Evolutionary conservation across 1,140 invertebrate species (phyloP).

Genomic region (Caenorhabditis remanei): DNA sequence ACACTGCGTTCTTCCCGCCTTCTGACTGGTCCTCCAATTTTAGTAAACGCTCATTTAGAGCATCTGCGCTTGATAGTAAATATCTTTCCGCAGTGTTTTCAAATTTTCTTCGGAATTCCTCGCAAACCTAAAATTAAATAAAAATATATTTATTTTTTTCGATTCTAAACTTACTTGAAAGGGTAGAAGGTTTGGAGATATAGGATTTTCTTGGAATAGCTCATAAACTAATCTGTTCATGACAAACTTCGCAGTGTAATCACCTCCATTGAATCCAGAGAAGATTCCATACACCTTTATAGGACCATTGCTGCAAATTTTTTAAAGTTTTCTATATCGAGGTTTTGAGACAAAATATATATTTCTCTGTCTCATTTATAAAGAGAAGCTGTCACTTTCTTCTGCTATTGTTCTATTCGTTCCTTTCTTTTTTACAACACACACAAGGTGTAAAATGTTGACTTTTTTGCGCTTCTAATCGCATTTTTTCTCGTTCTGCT

Average conservation of each 20-base stretch:
- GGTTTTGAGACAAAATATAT: no score
- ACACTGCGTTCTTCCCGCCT: conserved; percentile 19
- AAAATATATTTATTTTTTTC: not conserved
- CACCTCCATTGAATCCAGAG: conserved; percentile 59
- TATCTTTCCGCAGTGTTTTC: conserved; percentile 25
- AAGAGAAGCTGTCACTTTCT: not conserved
- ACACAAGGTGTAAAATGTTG: not conserved
- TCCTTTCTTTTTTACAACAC: not conserved
- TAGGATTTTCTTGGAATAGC: conserved; percentile 56
- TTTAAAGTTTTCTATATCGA: not conserved
- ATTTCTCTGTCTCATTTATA: no score
- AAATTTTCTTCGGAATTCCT: conserved; percentile 38
- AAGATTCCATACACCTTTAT: conserved; percentile 60
- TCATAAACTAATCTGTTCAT: conserved; percentile 61
- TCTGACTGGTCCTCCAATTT: conserved; percentile 9
- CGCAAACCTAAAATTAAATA: conserved; percentile 14
- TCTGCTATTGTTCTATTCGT: not conserved
- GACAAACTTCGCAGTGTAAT: conserved; percentile 40
- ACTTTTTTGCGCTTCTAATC: not conserved
- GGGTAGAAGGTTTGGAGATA: conserved; percentile 16
- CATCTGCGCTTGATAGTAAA: not conserved
- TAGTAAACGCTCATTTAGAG: not conserved
- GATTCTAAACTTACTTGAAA: not conserved
- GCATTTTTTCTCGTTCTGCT: no score
- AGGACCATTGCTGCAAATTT: conserved; percentile 5